phyloP scores from a whole-genome alignment of 2,888 invertebrate species.

The Eilema griseolum region DNA sequence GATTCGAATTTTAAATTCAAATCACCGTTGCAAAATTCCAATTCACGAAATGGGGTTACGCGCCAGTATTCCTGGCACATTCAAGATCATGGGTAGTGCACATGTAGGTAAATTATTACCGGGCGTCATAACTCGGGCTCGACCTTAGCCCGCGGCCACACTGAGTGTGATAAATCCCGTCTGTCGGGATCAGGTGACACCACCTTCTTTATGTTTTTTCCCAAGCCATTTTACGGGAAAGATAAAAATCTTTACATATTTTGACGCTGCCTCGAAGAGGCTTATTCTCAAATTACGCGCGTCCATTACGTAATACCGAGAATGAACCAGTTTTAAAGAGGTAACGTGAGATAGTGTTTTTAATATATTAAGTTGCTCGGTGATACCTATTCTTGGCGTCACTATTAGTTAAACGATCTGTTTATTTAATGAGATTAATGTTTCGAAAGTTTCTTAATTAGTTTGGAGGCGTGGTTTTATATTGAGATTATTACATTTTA shows the following conservation, averaged over 20 bases:
- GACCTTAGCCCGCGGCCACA: constrained; percentile 86
- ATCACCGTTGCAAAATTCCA: constrained; percentile 7
- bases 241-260: constrained; percentile 88
- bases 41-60: constrained; percentile 3
- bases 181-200: constrained; percentile 87
- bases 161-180: constrained; percentile 79
- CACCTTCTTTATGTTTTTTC: constrained; percentile 88
- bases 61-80: constrained; percentile 12
- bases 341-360: constrained; percentile 52
- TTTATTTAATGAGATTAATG: constrained; percentile 27
- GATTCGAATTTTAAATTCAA: neutral
- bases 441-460: constrained; percentile 15
- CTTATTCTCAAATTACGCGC: constrained; percentile 85
- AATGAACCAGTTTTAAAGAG: constrained; percentile 72
- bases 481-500: neutral
- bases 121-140: constrained; percentile 80
- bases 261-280: constrained; percentile 84
- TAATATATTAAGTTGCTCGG: constrained; percentile 42
- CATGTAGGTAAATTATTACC: constrained; percentile 79
- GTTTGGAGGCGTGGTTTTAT: neutral
- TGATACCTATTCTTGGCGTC: constrained; percentile 29
- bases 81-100: constrained; percentile 48
- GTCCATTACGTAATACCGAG: constrained; percentile 82
- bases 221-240: constrained; percentile 87
- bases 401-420: constrained; percentile 38